These are phyloP conservation scores for Bombus balteatus DNA, from an alignment of 1,140 invertebrate genomes.

Conservation along the genomic window DNA sequence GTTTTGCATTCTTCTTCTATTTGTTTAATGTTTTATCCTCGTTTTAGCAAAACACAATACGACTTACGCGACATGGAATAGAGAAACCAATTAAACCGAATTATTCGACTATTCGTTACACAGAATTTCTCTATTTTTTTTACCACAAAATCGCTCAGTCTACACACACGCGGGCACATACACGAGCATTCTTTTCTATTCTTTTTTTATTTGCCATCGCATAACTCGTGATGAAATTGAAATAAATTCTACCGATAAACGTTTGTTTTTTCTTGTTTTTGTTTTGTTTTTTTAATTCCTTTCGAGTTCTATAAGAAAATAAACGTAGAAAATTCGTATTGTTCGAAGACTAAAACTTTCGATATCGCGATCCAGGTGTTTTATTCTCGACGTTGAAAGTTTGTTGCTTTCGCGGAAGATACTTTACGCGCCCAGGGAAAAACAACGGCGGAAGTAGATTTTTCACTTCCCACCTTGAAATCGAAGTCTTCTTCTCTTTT, in stretches of 20 bases:
- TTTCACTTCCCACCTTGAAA: neutral
- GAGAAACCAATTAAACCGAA: conserved; percentile 33
- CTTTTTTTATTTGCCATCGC: too few relatives aligned
- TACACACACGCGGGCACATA: neutral
- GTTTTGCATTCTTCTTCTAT: neutral
- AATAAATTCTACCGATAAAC: neutral
- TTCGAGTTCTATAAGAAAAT: neutral
- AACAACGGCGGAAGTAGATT: neutral
- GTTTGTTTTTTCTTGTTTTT: neutral
- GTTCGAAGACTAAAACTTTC: neutral
- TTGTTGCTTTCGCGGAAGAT: neutral
- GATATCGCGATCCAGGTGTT: neutral
- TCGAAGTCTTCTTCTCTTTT: neutral
- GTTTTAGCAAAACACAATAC: neutral
- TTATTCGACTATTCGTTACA: conserved; percentile 1
- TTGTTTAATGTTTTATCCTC: neutral
- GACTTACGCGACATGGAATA: conserved; percentile 10
- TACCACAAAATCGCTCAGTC: neutral
- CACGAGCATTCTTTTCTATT: too few relatives aligned
- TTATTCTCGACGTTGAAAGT: neutral
- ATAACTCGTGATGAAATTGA: neutral
- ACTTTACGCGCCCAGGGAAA: neutral
- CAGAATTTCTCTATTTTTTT: neutral
- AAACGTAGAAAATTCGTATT: neutral
- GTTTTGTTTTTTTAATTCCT: neutral